Conservation (phyloP, 2,113 vertebrate species). For the Hippolais icterina region DNA sequence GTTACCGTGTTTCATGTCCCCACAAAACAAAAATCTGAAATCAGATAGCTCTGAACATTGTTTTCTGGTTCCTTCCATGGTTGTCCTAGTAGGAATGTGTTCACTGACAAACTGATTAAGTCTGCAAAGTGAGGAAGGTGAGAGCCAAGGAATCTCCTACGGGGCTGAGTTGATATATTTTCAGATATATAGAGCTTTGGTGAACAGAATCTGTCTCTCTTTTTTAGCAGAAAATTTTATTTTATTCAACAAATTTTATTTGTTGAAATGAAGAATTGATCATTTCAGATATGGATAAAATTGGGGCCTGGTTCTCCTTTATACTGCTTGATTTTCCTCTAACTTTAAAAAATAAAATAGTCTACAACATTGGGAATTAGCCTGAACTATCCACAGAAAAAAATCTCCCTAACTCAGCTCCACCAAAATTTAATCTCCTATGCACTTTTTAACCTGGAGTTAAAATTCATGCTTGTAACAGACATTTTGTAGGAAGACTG, state of each 20-base stretch:
- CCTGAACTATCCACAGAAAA: neutral
- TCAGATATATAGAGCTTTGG: neutral
- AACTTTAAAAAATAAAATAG: neutral
- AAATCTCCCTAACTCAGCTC: neutral
- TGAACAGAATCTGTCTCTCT: neutral
- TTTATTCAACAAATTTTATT: no score
- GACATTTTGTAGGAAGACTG: neutral
- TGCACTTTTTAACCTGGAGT: neutral
- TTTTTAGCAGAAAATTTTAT: neutral
- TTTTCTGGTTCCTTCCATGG: neutral
- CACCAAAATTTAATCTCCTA: neutral
- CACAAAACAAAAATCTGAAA: neutral
- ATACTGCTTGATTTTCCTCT: neutral
- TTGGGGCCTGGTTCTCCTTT: neutral
- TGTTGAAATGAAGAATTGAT: neutral
- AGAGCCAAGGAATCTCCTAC: neutral
- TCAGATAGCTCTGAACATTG: neutral
- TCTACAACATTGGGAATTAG: neutral
- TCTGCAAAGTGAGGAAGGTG: neutral
- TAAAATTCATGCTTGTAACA: neutral
- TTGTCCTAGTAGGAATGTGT: neutral
- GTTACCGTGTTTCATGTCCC: rapidly evolving
- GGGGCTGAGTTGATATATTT: neutral
- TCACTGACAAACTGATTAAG: neutral
- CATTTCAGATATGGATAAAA: neutral